phyloP scores from a whole-genome alignment of 2,888 invertebrate species.

The Elysia crispata region DNA sequence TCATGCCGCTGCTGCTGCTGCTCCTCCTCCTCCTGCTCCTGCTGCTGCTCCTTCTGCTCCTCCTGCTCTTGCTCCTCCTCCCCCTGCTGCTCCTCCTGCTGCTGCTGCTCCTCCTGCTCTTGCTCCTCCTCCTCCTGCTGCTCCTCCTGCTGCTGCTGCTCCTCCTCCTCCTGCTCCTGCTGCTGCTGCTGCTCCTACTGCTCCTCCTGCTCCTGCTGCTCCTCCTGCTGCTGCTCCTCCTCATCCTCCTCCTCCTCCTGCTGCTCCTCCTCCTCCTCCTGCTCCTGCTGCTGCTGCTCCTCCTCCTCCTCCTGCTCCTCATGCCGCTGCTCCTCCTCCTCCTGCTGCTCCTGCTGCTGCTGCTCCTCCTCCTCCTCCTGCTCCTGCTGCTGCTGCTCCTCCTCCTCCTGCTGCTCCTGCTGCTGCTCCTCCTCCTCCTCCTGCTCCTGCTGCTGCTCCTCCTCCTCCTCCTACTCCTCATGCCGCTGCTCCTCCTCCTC shows the following conservation, averaged over 20 bases:
- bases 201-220: too few species aligned
- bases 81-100: constrained; percentile 48
- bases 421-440: background rate
- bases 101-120: constrained; percentile 46
- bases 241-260: too few species aligned
- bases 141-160: constrained; percentile 41
- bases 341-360: background rate
- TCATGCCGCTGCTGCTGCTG: too few species aligned
- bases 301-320: too few species aligned
- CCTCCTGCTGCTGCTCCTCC: background rate
- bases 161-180: constrained; percentile 29
- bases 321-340: too few species aligned
- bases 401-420: background rate
- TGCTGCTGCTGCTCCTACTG: constrained; percentile 5
- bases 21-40: too few species aligned
- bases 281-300: background rate
- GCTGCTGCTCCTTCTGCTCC: too few species aligned
- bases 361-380: background rate
- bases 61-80: constrained; percentile 37
- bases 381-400: background rate
- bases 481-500: background rate
- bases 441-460: background rate
- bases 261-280: background rate
- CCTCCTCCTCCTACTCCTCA: background rate
- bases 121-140: constrained; percentile 47